A percentile compares a stretch with the other conserved stretches of the same genome.
Conservation (phyloP, 2,888 invertebrate genomes). For the Schizaphis graminum region DNA sequence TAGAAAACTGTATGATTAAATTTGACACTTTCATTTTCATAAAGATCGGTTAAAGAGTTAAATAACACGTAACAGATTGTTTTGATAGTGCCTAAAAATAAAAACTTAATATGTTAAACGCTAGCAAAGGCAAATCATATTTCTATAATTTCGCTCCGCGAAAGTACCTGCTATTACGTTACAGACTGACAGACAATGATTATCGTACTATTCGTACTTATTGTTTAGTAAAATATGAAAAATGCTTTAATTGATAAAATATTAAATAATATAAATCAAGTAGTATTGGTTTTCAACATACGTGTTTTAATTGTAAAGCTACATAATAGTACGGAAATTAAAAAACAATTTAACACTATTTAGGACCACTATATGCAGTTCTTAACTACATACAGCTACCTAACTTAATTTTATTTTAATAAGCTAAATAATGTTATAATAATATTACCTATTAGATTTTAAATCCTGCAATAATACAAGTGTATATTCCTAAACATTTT, state of each 20-base stretch:
- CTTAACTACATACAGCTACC: neutral
- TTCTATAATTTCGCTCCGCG: neutral
- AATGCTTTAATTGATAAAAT: neutral
- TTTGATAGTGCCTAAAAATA: neutral
- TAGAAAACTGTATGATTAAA: neutral
- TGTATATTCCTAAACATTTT: neutral
- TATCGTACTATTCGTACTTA: neutral
- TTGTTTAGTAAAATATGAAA: neutral
- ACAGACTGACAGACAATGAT: neutral
- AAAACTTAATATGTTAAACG: neutral
- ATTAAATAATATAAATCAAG: neutral
- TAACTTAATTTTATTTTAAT: neutral
- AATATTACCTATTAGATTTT: neutral
- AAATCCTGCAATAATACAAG: neutral
- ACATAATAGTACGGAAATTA: neutral
- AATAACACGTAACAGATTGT: neutral
- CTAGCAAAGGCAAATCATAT: neutral
- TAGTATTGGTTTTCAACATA: neutral
- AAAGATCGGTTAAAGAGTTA: neutral
- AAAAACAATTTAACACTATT: neutral
- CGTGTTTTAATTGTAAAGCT: neutral
- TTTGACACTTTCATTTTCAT: neutral
- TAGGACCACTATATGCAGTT: neutral
- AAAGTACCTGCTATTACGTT: neutral
- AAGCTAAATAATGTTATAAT: neutral